phyloP scores from a whole-genome alignment of 2,113 vertebrate genomes.

The Semnornis frantzii region DNA sequence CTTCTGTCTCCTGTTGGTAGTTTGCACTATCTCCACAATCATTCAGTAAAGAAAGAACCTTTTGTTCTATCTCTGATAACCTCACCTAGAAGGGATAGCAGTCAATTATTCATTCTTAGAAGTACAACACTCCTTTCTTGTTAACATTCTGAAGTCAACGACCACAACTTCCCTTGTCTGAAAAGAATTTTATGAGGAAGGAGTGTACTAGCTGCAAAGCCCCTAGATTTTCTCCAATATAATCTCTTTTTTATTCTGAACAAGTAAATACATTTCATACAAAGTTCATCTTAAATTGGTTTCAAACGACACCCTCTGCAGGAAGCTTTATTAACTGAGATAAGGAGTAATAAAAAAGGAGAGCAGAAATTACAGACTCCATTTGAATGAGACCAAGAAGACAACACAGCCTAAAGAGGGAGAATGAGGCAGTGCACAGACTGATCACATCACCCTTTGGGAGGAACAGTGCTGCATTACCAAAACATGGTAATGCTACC shows the following conservation, averaged over 20 bases:
- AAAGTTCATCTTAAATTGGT: not conserved
- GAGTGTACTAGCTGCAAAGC: not conserved
- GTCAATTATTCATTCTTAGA: not conserved
- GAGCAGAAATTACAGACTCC: not conserved
- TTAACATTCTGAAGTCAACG: not conserved
- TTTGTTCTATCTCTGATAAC: slow-evolving; percentile 89
- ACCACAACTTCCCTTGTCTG: not conserved
- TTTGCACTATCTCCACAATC: slow-evolving; percentile 51
- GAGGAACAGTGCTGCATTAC: not conserved
- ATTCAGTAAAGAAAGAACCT: slow-evolving; percentile 75
- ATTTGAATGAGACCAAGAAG: not conserved
- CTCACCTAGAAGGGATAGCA: slow-evolving; percentile 77
- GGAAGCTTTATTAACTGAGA: not conserved
- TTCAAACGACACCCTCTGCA: not conserved
- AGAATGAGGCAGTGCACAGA: not conserved
- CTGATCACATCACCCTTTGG: not conserved
- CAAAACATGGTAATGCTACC: accelerated
- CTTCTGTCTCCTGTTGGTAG: slow-evolving; percentile 76
- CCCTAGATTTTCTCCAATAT: not conserved
- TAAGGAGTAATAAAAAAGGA: not conserved
- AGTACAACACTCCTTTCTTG: not conserved
- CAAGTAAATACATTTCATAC: not conserved
- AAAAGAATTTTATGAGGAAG: not conserved
- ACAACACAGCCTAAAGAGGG: not conserved
- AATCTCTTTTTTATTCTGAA: not conserved